Conservation (phyloP, 2,797 vertebrate genomes). For the Amblyopsis hoosieri region DNA sequence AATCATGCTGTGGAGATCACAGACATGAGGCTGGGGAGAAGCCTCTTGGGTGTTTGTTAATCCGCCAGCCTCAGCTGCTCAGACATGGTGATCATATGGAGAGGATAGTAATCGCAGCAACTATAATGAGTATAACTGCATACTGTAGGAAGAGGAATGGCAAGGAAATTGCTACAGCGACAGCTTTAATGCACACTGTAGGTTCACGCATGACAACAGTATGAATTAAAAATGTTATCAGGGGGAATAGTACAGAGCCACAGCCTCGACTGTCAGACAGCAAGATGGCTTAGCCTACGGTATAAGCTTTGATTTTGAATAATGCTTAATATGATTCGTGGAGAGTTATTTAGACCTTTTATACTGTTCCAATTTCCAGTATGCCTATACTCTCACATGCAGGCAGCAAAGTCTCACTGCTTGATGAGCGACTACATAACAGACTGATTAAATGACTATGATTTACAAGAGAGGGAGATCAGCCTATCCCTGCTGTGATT, state of each 20-base stretch:
- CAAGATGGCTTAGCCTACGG: not conserved
- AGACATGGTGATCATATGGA: constrained; percentile 22
- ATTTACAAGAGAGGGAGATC: constrained; percentile 15
- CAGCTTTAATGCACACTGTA: constrained; percentile 18
- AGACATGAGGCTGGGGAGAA: constrained; percentile 24
- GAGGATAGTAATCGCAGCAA: constrained; percentile 24
- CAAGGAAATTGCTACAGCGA: constrained; percentile 16
- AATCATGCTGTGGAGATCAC: constrained; percentile 42
- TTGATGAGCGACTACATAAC: constrained; percentile 3
- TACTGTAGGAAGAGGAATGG: constrained; percentile 7
- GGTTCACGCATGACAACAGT: not conserved
- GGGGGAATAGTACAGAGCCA: too few species aligned
- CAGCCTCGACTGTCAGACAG: not conserved
- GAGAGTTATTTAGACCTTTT: not conserved
- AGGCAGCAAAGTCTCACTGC: not conserved
- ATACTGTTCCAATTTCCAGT: not conserved
- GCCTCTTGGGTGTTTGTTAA: constrained; percentile 41
- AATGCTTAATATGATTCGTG: not conserved
- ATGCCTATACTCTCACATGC: not conserved
- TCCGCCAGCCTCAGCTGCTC: constrained; percentile 33
- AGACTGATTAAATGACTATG: constrained; percentile 20
- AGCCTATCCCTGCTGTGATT: constrained; percentile 17
- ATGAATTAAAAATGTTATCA: not conserved
- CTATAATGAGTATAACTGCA: constrained; percentile 28
- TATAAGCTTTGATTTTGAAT: not conserved